A percentile compares a stretch with the other conserved stretches of the same genome.
Evolutionary conservation across 2,797 vertebrate species (phyloP).

Genomic region (Hylomyscus alleni): DNA sequence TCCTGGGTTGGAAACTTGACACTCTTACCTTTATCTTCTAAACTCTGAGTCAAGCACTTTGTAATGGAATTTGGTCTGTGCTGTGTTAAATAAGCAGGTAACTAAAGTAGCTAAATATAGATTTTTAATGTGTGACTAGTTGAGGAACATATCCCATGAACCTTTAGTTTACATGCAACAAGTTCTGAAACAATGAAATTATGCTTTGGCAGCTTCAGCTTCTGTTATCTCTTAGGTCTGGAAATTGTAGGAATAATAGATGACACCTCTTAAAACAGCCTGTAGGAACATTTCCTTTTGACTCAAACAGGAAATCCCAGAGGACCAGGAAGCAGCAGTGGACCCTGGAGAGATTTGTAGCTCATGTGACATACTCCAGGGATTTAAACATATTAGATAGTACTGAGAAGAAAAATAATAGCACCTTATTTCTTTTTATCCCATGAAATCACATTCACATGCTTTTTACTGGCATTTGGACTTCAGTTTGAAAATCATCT

Average conservation of each 20-base stretch:
- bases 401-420: constrained; percentile 3
- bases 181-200: background rate
- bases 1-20: background rate
- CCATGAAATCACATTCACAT: background rate
- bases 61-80: background rate
- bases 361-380: background rate
- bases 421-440: background rate
- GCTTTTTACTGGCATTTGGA: constrained; percentile 6
- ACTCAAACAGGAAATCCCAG: constrained; percentile 44
- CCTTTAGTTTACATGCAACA: background rate
- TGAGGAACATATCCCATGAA: background rate
- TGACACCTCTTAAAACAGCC: background rate
- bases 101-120: background rate
- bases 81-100: background rate
- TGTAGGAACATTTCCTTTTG: background rate
- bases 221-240: constrained; percentile 27
- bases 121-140: background rate
- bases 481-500: constrained; percentile 31
- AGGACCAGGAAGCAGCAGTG: background rate
- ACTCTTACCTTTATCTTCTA: background rate
- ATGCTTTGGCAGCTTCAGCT: background rate
- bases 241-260: background rate
- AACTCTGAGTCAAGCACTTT: background rate
- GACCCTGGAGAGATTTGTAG: background rate
- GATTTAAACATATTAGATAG: background rate